Conservation (phyloP, 2,888 invertebrate genomes). For the Quadroppia sp. region DNA sequence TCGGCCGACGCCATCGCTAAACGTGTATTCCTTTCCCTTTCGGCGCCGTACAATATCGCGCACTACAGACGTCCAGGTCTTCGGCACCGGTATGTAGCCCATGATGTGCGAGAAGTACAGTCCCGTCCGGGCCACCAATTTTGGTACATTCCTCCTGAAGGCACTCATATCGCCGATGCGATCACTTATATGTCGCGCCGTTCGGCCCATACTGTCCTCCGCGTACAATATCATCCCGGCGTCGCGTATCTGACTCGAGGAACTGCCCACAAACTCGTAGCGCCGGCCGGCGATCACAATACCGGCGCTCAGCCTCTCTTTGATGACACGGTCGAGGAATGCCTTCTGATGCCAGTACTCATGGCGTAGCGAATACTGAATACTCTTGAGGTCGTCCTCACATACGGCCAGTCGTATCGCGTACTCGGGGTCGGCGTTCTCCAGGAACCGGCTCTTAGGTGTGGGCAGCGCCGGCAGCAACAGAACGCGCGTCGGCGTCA, state of each 20-base stretch:
- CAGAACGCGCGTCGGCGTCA: conserved; percentile 46
- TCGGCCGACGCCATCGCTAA: conserved; percentile 47
- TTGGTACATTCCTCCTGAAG: conserved; percentile 49
- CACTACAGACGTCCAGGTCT: conserved; percentile 40
- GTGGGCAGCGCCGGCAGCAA: conserved; percentile 45
- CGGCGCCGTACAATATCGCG: conserved; percentile 36
- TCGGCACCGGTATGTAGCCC: conserved; percentile 42
- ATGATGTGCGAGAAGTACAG: conserved; percentile 52
- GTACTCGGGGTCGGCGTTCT: conserved; percentile 45
- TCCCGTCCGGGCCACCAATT: conserved; percentile 53
- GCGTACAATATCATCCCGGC: conserved; percentile 49
- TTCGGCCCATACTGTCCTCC: conserved; percentile 42
- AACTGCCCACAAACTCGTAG: conserved; percentile 48
- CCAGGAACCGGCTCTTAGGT: conserved; percentile 46
- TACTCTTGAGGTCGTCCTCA: conserved; percentile 46
- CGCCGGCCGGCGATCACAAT: conserved; percentile 45
- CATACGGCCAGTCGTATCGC: conserved; percentile 44
- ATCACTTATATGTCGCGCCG: conserved; percentile 45
- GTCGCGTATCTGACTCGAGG: conserved; percentile 49
- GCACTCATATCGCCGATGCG: conserved; percentile 48
- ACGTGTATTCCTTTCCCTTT: neutral
- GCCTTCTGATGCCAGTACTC: no score
- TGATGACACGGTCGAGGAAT: conserved; percentile 40
- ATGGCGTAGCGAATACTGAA: no score
- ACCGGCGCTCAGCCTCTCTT: conserved; percentile 42